phyloP scores from a whole-genome alignment of 2,797 vertebrate genomes.

The Furcifer pardalis region DNA sequence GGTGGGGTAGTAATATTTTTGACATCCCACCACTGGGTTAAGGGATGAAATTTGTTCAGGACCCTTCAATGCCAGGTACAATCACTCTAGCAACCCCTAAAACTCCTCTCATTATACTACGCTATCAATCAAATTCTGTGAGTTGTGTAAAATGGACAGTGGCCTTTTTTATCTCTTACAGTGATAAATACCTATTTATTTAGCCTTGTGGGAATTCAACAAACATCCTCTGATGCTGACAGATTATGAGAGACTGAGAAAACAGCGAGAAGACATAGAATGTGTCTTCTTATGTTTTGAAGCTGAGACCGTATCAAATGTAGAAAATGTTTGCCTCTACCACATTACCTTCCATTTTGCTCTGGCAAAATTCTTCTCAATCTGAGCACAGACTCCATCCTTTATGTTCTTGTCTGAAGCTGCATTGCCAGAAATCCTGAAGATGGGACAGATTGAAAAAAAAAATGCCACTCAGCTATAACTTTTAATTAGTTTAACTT shows the following conservation, averaged over 20 bases:
- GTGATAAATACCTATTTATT: not conserved
- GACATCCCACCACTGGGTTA: no score
- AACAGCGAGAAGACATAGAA: not conserved
- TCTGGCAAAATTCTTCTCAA: slow-evolving; percentile 98
- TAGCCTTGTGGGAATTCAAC: not conserved
- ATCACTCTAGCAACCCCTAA: not conserved
- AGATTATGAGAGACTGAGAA: not conserved
- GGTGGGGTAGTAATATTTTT: no score
- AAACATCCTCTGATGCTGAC: not conserved
- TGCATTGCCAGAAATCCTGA: slow-evolving; percentile 95
- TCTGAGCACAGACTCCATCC: slow-evolving; percentile 96
- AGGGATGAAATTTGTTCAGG: not conserved
- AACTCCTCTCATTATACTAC: not conserved
- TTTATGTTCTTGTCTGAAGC: slow-evolving; percentile 99
- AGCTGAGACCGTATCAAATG: not conserved
- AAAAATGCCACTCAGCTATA: not conserved
- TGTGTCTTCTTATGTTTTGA: not conserved
- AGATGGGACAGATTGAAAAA: not conserved
- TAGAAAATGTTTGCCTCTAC: not conserved
- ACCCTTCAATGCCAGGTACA: not conserved
- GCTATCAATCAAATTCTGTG: not conserved
- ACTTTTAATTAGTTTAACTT: not conserved
- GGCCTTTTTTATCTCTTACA: not conserved
- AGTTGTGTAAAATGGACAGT: not conserved
- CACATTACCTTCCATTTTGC: slow-evolving; percentile 95